phyloP scores from a whole-genome alignment of 2,113 vertebrate species.

The Cyanistes caeruleus region DNA sequence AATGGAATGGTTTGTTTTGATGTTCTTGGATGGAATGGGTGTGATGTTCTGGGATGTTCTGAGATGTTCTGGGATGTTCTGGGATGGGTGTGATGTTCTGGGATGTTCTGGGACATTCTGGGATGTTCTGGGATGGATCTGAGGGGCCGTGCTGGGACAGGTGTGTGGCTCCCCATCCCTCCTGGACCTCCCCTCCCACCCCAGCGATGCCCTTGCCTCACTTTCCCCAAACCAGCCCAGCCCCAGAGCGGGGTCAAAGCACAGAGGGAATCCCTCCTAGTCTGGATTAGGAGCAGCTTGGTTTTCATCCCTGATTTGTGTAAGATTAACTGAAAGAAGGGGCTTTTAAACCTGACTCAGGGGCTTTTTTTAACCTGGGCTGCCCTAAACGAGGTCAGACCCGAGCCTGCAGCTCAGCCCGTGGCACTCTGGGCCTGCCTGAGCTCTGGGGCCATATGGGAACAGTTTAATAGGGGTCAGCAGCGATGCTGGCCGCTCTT shows the following conservation, averaged over 20 bases:
- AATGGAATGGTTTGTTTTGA: too few relatives aligned
- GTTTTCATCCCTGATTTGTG: background rate
- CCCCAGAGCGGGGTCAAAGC: background rate
- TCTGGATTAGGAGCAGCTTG: background rate
- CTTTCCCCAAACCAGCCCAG: background rate
- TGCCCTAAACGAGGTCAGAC: slow-evolving; percentile 39
- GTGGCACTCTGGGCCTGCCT: background rate
- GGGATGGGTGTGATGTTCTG: too few relatives aligned
- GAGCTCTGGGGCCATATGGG: background rate
- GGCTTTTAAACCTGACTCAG: background rate
- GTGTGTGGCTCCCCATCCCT: background rate
- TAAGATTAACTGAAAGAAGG: background rate
- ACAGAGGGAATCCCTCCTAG: background rate
- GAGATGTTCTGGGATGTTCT: too few relatives aligned
- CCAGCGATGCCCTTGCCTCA: accelerated
- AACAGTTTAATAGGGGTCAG: background rate
- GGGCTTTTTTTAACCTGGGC: background rate
- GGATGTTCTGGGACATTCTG: background rate
- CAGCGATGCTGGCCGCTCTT: accelerated
- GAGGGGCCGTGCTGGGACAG: background rate
- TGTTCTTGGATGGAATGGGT: too few relatives aligned
- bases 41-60: background rate
- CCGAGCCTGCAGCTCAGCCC: background rate
- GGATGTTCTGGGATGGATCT: background rate
- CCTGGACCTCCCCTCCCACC: background rate